Evolutionary conservation across 2,888 invertebrate species (phyloP), one percentile per base, ranked within the genome.

Genomic region (Drosophila atripex): DNA sequence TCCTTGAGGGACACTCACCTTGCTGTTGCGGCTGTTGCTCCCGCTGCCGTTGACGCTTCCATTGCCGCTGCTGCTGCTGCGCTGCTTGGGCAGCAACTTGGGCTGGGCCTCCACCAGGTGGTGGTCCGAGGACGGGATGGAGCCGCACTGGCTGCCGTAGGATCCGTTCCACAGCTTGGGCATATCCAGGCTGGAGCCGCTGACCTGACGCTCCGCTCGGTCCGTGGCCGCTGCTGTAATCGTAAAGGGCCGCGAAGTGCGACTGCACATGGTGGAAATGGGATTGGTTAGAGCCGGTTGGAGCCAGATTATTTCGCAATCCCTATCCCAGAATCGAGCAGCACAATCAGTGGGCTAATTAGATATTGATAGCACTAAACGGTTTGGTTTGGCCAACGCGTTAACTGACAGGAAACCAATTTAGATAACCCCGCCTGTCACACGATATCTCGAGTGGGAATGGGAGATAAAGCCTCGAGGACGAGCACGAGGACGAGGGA

Each of bases 101-200:
- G 90, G 85, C 58, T 88, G 88, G 3, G 88, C 71, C 58, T 89
- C 90, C 52, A 89, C 80, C n/a, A 83, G 71, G 21, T 43, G 43
- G 1, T 43, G 43, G 73, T 91, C 91, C 5, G 89, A 86, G 3
- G 87, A 76, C 2, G 69, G 47, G 0, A 75, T 79, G 70, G 61
- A 55, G 1, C 61, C 59, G 43, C 78, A 79, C 43, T 60, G 77
- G 16, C 70, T 64, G 52, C 77, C 75, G 35, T 77, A 72, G 5
- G 73, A 68, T 6, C 50, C 58, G 39, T 82, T 82, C 73, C 80
- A 82, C 8, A 84, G 65, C 60, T 88, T 89, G 52, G 91, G 89
- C 90, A 90, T 91, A 41, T 75, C 70, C 39, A 16, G 14, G 11
- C 18, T 41, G n/a, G 54, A 3, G 4, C 43, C 43, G 43, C 16